A percentile compares a stretch with the other conserved stretches of the same genome.
These are phyloP conservation scores for Alentia gelatinosa DNA, from an alignment of 2,888 invertebrate genomes.

Conservation along the genomic window DNA sequence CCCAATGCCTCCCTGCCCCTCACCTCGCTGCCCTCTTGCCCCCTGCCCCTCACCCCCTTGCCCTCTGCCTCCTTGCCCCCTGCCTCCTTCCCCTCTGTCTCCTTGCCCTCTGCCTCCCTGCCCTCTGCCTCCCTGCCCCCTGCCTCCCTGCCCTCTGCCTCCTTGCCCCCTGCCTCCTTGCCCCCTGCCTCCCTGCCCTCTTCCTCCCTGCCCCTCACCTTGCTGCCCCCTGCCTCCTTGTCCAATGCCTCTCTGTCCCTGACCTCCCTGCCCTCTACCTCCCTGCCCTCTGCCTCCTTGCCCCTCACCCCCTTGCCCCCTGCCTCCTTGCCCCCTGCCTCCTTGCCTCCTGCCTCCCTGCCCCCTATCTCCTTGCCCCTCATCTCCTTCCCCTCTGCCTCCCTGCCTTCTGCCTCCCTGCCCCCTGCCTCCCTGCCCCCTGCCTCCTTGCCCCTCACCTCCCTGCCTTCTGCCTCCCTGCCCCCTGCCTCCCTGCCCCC, in stretches of 20 bases:
- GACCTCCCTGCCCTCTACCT: neutral
- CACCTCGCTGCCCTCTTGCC: neutral
- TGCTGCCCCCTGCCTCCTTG: neutral
- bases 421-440: neutral
- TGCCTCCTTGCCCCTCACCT: neutral
- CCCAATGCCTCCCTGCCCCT: neutral
- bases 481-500: neutral
- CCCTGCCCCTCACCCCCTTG: neutral
- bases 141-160: neutral
- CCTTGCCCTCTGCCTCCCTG: neutral
- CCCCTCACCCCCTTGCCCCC: neutral
- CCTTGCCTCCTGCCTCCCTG: neutral
- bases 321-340: neutral
- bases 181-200: neutral
- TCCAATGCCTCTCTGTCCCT: neutral
- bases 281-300: neutral
- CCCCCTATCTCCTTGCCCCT: neutral
- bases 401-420: neutral
- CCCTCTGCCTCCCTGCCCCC: neutral
- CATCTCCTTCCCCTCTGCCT: neutral
- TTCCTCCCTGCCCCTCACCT: no score
- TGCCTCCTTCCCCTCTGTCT: neutral
- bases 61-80: neutral
- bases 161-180: neutral
- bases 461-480: neutral